Percentiles rank a stretch among this genome's conserved stretches.
Conservation (phyloP, 2,113 vertebrate genomes). For the Ammodytes dubius region DNA sequence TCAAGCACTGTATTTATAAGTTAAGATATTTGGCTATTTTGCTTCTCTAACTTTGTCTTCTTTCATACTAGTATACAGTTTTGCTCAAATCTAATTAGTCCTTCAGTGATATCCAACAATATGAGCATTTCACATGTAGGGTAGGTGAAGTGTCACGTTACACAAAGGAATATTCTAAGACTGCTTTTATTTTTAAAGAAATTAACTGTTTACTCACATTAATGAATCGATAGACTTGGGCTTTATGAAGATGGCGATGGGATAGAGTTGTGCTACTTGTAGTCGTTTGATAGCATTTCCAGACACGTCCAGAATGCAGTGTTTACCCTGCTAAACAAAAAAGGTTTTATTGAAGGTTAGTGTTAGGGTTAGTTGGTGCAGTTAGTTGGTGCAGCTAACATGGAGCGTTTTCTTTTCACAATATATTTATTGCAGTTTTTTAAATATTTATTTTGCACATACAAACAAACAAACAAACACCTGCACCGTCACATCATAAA, state of each 20-base stretch:
- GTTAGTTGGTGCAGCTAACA: too few species aligned
- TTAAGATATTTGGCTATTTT: too few species aligned
- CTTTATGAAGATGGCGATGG: constrained; percentile 98
- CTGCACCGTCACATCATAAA: too few species aligned
- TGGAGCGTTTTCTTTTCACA: too few species aligned
- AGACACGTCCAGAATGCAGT: constrained; percentile 98
- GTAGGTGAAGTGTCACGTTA: not conserved
- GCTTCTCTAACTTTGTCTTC: too few species aligned
- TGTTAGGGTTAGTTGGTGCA: too few species aligned
- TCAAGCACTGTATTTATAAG: too few species aligned
- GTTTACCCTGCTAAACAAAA: constrained; percentile 91
- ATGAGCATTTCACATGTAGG: not conserved
- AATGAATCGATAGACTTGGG: constrained; percentile 94
- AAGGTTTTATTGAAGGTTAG: not conserved
- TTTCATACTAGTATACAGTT: not conserved
- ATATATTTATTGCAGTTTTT: too few species aligned
- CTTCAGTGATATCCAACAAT: not conserved
- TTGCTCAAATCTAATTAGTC: not conserved
- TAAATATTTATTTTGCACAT: too few species aligned
- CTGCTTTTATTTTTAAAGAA: too few species aligned
- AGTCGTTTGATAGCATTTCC: constrained; percentile 98
- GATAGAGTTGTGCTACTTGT: constrained; percentile 98
- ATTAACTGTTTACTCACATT: constrained; percentile 89
- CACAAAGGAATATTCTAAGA: too few species aligned
- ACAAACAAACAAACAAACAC: too few species aligned